Conservation (phyloP, 1,140 invertebrate genomes). For the Neodiprion fabricii region DNA sequence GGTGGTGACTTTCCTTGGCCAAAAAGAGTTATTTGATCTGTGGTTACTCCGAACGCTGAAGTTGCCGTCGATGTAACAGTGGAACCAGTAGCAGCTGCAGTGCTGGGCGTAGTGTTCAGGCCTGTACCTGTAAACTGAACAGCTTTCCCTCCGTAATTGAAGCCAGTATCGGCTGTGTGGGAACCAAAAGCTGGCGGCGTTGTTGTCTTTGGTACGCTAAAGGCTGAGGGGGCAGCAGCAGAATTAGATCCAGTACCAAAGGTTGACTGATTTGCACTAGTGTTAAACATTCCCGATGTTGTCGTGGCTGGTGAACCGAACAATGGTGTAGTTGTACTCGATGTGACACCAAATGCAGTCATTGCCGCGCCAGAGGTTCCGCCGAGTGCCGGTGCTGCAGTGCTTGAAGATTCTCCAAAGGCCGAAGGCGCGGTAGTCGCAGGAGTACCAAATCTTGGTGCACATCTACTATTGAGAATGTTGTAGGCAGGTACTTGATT, state of each 20-base stretch:
- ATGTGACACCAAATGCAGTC: neutral
- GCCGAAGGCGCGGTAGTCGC: constrained; percentile 20
- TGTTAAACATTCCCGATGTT: neutral
- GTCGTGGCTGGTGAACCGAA: constrained; percentile 19
- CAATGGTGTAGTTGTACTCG: constrained; percentile 8
- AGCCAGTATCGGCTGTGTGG: neutral
- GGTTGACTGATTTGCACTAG: neutral
- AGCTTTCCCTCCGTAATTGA: neutral
- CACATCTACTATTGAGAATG: constrained; percentile 1
- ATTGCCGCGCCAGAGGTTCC: neutral
- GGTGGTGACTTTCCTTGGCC: constrained; percentile 15
- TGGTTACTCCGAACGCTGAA: constrained; percentile 14
- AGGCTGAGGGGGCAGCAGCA: constrained; percentile 1
- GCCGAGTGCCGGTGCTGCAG: constrained; percentile 26
- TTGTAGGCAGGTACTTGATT: constrained; percentile 5
- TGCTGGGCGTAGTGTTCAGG: neutral
- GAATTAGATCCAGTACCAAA: constrained; percentile 10
- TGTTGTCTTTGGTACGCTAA: constrained; percentile 18
- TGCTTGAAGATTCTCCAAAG: constrained; percentile 7
- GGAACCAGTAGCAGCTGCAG: constrained; percentile 9
- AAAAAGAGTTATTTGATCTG: neutral
- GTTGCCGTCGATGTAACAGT: constrained; percentile 4
- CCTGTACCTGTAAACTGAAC: neutral
- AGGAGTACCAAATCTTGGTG: constrained; percentile 25
- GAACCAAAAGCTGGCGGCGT: neutral